Evolutionary conservation across 2,888 invertebrate genomes (phyloP).

Genomic region (Plagodis pulveraria): DNA sequence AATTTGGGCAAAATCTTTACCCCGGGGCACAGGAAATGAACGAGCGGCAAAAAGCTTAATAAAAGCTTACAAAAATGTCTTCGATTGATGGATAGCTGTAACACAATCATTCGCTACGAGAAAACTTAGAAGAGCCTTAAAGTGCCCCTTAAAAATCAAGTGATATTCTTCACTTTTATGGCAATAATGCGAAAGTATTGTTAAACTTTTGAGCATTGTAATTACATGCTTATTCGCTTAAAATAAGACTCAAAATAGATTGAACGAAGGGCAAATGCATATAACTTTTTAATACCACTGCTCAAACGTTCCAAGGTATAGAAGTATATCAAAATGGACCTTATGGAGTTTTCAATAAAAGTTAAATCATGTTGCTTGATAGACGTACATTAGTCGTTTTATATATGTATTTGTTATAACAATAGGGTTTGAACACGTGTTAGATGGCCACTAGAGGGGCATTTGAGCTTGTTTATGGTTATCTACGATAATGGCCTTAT

Average conservation of each 20-base stretch:
- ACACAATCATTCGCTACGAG: conserved; percentile 77
- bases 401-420: conserved; percentile 22
- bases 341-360: accelerated
- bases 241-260: background rate
- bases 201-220: conserved; percentile 4
- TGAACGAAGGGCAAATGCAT: background rate
- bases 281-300: conserved; percentile 2
- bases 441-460: conserved; percentile 74
- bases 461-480: conserved; percentile 68
- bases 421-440: conserved; percentile 74
- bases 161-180: conserved; percentile 77
- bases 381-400: conserved; percentile 9
- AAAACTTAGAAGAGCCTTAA: conserved; percentile 69
- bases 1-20: conserved; percentile 68
- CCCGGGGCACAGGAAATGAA: conserved; percentile 77
- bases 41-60: conserved; percentile 72
- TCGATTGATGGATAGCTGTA: conserved; percentile 80
- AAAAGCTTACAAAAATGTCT: conserved; percentile 73
- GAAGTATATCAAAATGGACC: conserved; percentile 19
- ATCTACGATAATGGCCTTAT: conserved; percentile 57
- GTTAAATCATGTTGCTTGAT: conserved; percentile 7
- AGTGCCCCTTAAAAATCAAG: conserved; percentile 81
- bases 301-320: conserved; percentile 13
- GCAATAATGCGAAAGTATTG: conserved; percentile 46
- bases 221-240: background rate